Percentiles rank a stretch among this genome's conserved stretches.
Evolutionary conservation across 1,140 invertebrate genomes (phyloP).

Genomic region (Gerris buenoi): DNA sequence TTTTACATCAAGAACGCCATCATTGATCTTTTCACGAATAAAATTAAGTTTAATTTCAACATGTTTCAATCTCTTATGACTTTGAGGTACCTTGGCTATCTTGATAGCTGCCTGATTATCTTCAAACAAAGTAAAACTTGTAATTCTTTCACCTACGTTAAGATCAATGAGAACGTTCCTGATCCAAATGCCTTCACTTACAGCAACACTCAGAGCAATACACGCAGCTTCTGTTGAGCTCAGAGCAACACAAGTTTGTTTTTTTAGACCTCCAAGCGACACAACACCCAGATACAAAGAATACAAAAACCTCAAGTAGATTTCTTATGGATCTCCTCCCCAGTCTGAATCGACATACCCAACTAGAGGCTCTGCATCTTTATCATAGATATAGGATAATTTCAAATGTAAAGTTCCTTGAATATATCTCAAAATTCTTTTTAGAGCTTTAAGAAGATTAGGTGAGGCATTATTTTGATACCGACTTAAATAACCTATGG

Average conservation of each 20-base stretch:
- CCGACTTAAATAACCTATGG: conserved; percentile 13
- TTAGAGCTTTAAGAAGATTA: conserved; percentile 9
- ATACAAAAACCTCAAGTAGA: conserved; percentile 26
- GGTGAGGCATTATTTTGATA: conserved; percentile 21
- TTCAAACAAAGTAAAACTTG: neutral
- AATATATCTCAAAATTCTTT: conserved; percentile 12
- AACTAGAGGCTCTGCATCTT: conserved; percentile 5
- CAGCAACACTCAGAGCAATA: neutral
- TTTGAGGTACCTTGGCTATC: neutral
- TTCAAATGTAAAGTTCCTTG: conserved; percentile 9
- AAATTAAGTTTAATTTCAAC: neutral
- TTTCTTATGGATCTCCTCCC: conserved; percentile 26
- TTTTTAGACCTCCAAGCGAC: neutral
- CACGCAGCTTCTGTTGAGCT: neutral
- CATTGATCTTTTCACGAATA: neutral
- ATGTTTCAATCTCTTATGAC: neutral
- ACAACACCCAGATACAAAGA: neutral
- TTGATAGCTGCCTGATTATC: neutral
- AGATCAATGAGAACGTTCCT: neutral
- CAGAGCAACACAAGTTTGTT: neutral
- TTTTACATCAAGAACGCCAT: neutral
- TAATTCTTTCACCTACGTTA: neutral
- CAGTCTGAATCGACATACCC: conserved; percentile 30
- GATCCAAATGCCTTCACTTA: neutral
- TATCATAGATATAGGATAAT: neutral